Base-by-base conservation (phyloP, 2,888 invertebrate species). In the Epicampocera succincta region DNA sequence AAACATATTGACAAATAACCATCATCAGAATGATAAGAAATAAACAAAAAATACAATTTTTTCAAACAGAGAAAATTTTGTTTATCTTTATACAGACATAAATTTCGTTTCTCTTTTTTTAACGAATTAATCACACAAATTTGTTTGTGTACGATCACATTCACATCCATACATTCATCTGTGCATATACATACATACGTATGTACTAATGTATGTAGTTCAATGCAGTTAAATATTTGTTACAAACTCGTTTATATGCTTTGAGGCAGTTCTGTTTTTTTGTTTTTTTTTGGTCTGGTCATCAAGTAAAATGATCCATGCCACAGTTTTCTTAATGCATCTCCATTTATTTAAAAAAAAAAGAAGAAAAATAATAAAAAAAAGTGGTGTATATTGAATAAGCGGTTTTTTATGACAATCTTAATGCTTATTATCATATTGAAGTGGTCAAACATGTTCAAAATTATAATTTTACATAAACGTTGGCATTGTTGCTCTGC, bases 391-490 rank as follows among this genome's bases (percentile, higher is more conserved):
- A n/a, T n/a, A 40, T 56, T 21, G 52, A 48, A 33, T 33, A 33
- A 33, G 3, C 17, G 50, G 6, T 15, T 71, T 58, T 69, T 78
- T 38, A 60, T 65, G 78, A 66, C 72, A 72, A 60, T 72, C 66
- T 65, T 42, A 42, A 21, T 68, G 44, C 42, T 33, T 44, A 78
- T 78, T 72, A 58, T 12, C 50, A 78, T 72, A 65, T 50, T 58
- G 19, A 72, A 78, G 78, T 78, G 78, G 72, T 72, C 72, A 78
- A 78, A 78, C 78, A 72, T 66, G 78, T 78, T 78, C 60, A n/a
- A 44, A 33, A 33, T 46, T 44, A 56, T 56, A 69, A 46, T 54
- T 44, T 29, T 46, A 65, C 48, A 56, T 40, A 66, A 48, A 54
- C 63, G 56, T 56, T 77, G 71, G 71, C 63, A 77, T 71, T 17